Evolutionary conservation across 2,888 invertebrate species (phyloP).

Genomic region (Xylophagus ater): DNA sequence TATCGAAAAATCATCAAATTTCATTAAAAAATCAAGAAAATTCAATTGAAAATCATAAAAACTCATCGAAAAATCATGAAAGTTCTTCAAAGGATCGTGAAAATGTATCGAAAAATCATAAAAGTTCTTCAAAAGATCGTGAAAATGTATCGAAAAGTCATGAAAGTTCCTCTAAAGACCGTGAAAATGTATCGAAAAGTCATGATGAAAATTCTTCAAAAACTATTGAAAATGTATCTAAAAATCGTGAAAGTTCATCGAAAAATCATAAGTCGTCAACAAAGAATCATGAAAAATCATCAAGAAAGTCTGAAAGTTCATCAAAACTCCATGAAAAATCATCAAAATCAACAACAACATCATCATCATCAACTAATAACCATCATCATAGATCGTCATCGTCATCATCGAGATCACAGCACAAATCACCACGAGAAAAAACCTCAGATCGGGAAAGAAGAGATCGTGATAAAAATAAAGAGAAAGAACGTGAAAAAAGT

Average conservation of each 20-base stretch:
- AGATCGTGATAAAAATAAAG: conserved; percentile 11
- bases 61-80: conserved; percentile 1
- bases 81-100: conserved; percentile 11
- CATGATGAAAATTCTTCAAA: neutral
- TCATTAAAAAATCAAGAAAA: conserved; percentile 2
- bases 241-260: conserved; percentile 8
- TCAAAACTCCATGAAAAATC: conserved; percentile 2
- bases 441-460: neutral
- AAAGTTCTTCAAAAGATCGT: conserved; percentile 4
- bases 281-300: too few species aligned
- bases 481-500: conserved; percentile 10
- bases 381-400: conserved; percentile 4
- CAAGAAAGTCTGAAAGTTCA: neutral
- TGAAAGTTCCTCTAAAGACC: conserved; percentile 5
- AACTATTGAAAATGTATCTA: neutral
- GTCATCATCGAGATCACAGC: conserved; percentile 11
- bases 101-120: conserved; percentile 1
- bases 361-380: conserved; percentile 6
- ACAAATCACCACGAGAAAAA: conserved; percentile 3
- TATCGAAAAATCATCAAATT: neutral
- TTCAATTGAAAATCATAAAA: conserved; percentile 10
- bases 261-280: too few species aligned
- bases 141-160: neutral
- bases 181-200: neutral
- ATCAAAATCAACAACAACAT: conserved; percentile 7